Conservation (phyloP, 2,888 invertebrate genomes). For the Cataglyphis altisquamis region DNA sequence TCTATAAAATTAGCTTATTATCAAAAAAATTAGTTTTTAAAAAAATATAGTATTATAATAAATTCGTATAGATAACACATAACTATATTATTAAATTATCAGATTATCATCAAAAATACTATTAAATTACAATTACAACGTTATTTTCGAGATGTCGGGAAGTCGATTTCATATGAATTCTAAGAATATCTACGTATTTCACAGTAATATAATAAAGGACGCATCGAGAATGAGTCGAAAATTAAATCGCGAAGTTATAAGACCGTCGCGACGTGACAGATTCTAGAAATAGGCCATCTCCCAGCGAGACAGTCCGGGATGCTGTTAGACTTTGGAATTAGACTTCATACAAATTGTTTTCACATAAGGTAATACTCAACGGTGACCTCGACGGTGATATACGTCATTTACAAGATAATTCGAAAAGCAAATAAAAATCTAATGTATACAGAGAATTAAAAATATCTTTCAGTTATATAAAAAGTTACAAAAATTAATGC, state of each 20-base stretch:
- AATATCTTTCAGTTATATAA: background rate
- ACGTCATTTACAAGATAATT: background rate
- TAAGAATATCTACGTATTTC: background rate
- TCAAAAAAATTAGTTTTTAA: background rate
- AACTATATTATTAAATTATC: background rate
- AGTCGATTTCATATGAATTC: background rate
- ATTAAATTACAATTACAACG: background rate
- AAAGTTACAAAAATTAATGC: background rate
- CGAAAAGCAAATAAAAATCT: background rate
- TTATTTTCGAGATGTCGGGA: background rate
- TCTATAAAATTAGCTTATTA: background rate
- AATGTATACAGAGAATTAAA: background rate
- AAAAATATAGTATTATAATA: background rate
- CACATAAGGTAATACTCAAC: background rate
- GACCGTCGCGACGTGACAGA: background rate
- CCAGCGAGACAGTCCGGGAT: constrained; percentile 33
- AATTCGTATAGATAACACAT: background rate
- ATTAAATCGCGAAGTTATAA: constrained; percentile 26
- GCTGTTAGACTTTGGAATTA: constrained; percentile 26
- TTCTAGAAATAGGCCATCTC: constrained; percentile 60
- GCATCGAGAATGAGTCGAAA: constrained; percentile 16
- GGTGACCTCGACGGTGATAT: constrained; percentile 6
- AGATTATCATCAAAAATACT: background rate
- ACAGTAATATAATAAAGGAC: constrained; percentile 1
- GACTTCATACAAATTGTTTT: constrained; percentile 23